phyloP scores from a whole-genome alignment of 2,888 invertebrate species.

The Seira ritae region DNA sequence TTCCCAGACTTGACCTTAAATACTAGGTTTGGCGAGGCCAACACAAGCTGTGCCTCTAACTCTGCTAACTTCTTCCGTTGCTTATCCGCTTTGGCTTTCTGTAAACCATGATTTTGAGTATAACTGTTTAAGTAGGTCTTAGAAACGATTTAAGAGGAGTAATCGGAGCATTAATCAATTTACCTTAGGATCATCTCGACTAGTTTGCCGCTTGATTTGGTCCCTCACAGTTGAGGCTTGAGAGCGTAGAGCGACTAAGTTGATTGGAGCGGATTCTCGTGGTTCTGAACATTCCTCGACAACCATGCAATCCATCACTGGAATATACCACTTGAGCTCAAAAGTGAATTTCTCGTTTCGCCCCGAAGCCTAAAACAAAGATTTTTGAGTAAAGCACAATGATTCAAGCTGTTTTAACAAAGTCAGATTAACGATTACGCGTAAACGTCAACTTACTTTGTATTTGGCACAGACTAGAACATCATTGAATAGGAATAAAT shows the following conservation, averaged over 20 bases:
- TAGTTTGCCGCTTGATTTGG: constrained; percentile 87
- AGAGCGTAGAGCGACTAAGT: constrained; percentile 85
- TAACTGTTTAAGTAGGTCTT: neutral
- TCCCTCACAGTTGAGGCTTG: constrained; percentile 89
- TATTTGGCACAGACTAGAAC: constrained; percentile 97
- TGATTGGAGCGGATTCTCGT: constrained; percentile 86
- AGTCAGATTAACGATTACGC: neutral
- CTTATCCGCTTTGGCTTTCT: constrained; percentile 81
- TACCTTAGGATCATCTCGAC: constrained; percentile 79
- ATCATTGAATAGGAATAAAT: constrained; percentile 95
- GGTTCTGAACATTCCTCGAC: constrained; percentile 84
- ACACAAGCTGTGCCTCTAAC: constrained; percentile 91
- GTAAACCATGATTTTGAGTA: constrained; percentile 9
- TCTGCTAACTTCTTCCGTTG: constrained; percentile 93
- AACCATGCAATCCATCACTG: constrained; percentile 87
- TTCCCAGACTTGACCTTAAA: constrained; percentile 84
- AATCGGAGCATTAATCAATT: neutral
- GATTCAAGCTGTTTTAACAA: neutral
- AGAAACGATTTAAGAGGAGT: neutral
- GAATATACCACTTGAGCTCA: constrained; percentile 95
- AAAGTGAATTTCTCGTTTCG: constrained; percentile 90
- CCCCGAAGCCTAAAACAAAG: constrained; percentile 81
- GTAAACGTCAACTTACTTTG: constrained; percentile 79
- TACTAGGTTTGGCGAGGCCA: constrained; percentile 92
- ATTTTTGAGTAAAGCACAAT: constrained; percentile 43